A percentile compares a stretch with the other conserved stretches of the same genome.
Evolutionary conservation across 2,797 vertebrate genomes (phyloP).

Genomic region (Poecilia velifera): DNA sequence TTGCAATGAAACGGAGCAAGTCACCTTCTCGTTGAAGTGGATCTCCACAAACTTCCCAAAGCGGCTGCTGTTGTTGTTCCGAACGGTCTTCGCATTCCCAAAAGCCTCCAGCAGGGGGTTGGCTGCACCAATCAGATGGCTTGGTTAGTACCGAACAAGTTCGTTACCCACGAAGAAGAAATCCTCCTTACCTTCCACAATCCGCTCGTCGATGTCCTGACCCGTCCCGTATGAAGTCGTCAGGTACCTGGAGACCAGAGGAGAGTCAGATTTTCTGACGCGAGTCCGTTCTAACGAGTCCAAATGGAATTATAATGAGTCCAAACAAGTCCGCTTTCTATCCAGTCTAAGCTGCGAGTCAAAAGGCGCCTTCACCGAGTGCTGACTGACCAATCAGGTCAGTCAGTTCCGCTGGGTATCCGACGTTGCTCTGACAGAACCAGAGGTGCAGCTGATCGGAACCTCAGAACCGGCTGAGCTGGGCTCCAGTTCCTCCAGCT

Average conservation of each 20-base stretch:
- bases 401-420: not conserved
- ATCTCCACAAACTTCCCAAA: slow-evolving; percentile 99
- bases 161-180: not conserved
- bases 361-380: no score
- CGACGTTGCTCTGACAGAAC: not conserved
- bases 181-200: slow-evolving; percentile 77
- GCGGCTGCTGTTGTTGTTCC: slow-evolving; percentile 98
- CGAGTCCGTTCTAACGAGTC: no score
- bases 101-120: slow-evolving; percentile 96
- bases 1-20: not conserved
- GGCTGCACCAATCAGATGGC: slow-evolving; percentile 76
- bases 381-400: no score
- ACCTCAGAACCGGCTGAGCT: not conserved
- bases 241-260: slow-evolving; percentile 44
- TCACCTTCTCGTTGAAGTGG: slow-evolving; percentile 97
- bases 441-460: not conserved
- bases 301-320: no score
- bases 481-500: not conserved
- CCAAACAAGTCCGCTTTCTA: no score
- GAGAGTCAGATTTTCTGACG: not conserved
- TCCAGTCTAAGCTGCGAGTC: no score
- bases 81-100: slow-evolving; percentile 97
- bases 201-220: slow-evolving; percentile 69
- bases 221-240: slow-evolving; percentile 59
- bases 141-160: not conserved